Evolutionary conservation across 1,140 invertebrate species (phyloP), one percentile per base, ranked within the genome.

Genomic region (Drosophila prosaltans): DNA sequence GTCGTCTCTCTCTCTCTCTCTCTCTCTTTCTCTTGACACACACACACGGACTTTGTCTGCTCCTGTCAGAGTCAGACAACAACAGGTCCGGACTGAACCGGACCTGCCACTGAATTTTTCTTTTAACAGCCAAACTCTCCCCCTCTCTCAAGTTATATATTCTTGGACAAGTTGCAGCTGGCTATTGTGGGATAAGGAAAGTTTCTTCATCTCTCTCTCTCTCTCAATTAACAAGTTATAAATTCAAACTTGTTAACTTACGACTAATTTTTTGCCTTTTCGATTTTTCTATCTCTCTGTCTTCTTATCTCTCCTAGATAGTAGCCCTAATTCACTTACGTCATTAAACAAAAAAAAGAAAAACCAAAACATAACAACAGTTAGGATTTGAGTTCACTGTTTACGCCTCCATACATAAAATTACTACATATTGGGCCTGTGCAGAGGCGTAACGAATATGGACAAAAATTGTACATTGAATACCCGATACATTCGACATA

Each of bases 381-480:
- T 69, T 75, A 54, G 65, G 65, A 61, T 48, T 69, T 54, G 51
- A 76, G 43, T 48, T 24, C 55, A 28, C 48, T 76, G 74, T 70
- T 58, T 65, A 77, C 74, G 74, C 74, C 65, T 45, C 62, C 65
- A n/a, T 48, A 40, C 58, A 57, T 58, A 41, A 24, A 24, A 36
- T n/a, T 10, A 8, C 26, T 5, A 41, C 32, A 63, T 60, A 45
- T 45, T 43, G 61, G 41, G 3, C 65, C 21, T 39, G 48, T 72
- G 75, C 65, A 78, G 58, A 60, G 68, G 66, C 81, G 81, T 80
- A 77, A 80, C 80, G 80, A 80, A 72, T 72, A 72, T 76, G 59
- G 63, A 43, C 43, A 61, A 65, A 68, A 68, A 69, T 78, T 69
- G 26, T 71, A 72, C 66, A 64, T 57, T 69, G 58, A 67, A 67